A percentile compares a stretch with the other conserved stretches of the same genome.
phyloP scores from a whole-genome alignment of 2,888 invertebrate genomes.

The Cephus sareptanus region DNA sequence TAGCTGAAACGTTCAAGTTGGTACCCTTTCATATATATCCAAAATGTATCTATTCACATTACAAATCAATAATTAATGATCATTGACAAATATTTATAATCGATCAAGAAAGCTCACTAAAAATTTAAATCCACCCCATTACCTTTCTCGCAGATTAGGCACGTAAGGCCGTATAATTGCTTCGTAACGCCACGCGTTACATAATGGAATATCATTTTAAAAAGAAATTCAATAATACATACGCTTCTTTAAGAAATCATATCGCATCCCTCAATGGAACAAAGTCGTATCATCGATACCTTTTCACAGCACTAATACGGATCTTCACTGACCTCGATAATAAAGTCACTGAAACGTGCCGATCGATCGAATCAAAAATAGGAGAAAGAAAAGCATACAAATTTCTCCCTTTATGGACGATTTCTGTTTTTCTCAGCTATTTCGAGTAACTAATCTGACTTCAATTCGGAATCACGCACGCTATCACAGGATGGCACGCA shows the following conservation, averaged over 20 bases:
- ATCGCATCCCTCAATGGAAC: background rate
- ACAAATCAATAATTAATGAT: background rate
- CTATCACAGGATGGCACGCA: conserved; percentile 62
- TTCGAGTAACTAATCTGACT: conserved; percentile 32
- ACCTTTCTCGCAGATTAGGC: background rate
- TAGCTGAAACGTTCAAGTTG: background rate
- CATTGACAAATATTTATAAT: background rate
- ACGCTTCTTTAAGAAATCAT: background rate
- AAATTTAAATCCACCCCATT: background rate
- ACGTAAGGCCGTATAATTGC: background rate
- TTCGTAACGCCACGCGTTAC: background rate
- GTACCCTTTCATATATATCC: background rate
- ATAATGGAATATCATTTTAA: background rate
- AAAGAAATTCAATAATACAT: background rate
- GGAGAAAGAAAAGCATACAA: background rate
- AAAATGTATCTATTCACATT: background rate
- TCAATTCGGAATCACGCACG: conserved; percentile 47
- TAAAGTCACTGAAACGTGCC: background rate
- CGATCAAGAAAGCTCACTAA: background rate
- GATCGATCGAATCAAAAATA: background rate
- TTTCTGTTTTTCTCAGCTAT: conserved; percentile 25
- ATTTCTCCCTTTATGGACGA: conserved; percentile 36
- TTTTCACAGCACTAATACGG: background rate
- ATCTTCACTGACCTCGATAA: background rate
- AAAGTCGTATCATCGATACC: background rate